Evolutionary conservation across 2,797 vertebrate species (phyloP).

Genomic region (Eleutherodactylus coqui): DNA sequence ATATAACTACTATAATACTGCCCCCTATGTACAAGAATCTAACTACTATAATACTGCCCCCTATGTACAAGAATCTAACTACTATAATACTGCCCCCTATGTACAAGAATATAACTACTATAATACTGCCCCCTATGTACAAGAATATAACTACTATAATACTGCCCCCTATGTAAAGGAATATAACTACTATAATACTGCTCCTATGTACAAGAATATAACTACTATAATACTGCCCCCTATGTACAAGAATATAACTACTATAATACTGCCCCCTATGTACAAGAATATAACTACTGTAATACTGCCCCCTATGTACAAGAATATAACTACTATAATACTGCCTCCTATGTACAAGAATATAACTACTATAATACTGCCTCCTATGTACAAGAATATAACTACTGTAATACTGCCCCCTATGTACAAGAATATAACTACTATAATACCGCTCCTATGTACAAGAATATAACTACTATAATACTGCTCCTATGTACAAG

Average conservation of each 20-base stretch:
- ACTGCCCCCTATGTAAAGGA: neutral
- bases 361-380: constrained; percentile 18
- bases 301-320: neutral
- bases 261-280: neutral
- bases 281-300: neutral
- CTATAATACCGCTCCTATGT: neutral
- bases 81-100: constrained; percentile 23
- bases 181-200: constrained; percentile 21
- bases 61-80: constrained; percentile 5
- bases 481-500: neutral
- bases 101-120: constrained; percentile 11
- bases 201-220: neutral
- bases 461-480: constrained; percentile 3
- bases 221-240: neutral
- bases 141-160: constrained; percentile 18
- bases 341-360: constrained; percentile 6
- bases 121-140: neutral
- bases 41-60: constrained; percentile 5
- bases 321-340: constrained; percentile 17
- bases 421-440: constrained; percentile 5
- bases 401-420: neutral
- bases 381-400: neutral
- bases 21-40: neutral
- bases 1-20: constrained; percentile 14
- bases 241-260: constrained; percentile 5